Conservation (phyloP, 2,113 vertebrate species). For the Perognathus longimembris region DNA sequence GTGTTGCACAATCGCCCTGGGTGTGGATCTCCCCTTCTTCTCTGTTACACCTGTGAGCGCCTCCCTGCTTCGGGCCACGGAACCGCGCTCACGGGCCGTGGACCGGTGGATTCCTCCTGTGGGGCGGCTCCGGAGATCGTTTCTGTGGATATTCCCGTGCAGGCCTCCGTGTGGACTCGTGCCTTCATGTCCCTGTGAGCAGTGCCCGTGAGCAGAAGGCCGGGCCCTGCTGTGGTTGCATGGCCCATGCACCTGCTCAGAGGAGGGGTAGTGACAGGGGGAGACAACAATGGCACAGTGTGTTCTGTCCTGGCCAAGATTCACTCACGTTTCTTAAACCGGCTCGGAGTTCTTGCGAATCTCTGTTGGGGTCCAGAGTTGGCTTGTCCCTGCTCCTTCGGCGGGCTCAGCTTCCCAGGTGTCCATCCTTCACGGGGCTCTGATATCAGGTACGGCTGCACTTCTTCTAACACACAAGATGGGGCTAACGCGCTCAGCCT, state of each 20-base stretch:
- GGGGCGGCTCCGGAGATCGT: accelerated
- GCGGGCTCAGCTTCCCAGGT: too few relatives aligned
- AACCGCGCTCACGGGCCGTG: accelerated
- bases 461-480: accelerated
- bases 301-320: background rate
- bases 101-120: background rate
- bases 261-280: accelerated
- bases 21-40: too few relatives aligned
- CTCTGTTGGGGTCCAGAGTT: background rate
- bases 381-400: too few relatives aligned
- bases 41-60: too few relatives aligned
- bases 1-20: too few relatives aligned
- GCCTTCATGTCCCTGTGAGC: accelerated
- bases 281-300: accelerated
- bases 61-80: too few relatives aligned
- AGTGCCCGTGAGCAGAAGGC: too few relatives aligned
- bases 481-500: background rate
- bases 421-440: accelerated
- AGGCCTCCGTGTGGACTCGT: background rate
- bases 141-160: accelerated
- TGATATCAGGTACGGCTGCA: accelerated
- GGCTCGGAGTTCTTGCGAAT: background rate
- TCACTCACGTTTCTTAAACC: background rate
- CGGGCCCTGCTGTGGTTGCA: background rate
- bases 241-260: background rate